phyloP scores from a whole-genome alignment of 2,888 invertebrate genomes.

The Holacanthella duospinosa region DNA sequence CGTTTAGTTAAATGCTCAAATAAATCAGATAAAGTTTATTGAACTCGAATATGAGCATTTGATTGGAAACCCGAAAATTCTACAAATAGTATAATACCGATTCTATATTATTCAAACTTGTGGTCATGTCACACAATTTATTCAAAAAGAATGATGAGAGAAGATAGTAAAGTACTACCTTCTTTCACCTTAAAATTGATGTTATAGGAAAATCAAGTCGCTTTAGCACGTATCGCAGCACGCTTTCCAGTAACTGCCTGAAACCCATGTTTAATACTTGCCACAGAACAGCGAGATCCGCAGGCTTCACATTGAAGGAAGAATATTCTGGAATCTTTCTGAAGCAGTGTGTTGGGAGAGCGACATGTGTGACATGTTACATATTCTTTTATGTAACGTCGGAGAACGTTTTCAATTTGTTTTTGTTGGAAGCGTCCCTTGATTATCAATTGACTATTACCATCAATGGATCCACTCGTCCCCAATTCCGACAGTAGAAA shows the following conservation, averaged over 20 bases:
- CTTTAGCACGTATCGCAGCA: conserved; percentile 95
- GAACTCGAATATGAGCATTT: too few relatives aligned
- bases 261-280: conserved; percentile 99
- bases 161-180: too few relatives aligned
- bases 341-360: conserved; percentile 94
- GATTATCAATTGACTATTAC: conserved; percentile 95
- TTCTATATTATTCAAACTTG: too few relatives aligned
- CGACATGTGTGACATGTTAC: conserved; percentile 99
- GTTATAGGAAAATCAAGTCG: too few relatives aligned
- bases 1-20: too few relatives aligned
- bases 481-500: conserved; percentile 97
- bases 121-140: too few relatives aligned
- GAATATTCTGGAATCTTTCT: conserved; percentile 96
- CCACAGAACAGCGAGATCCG: conserved; percentile 96
- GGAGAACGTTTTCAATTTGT: conserved; percentile 97
- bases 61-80: too few relatives aligned
- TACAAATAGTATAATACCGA: too few relatives aligned
- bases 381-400: conserved; percentile 94
- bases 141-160: too few relatives aligned
- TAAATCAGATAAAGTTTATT: too few relatives aligned
- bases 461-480: conserved; percentile 96
- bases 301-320: conserved; percentile 99
- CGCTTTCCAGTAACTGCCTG: conserved; percentile 97
- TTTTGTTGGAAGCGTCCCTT: conserved; percentile 99
- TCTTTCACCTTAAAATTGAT: too few relatives aligned